Conservation (phyloP, 2,113 vertebrate species). For the Chauna torquata region DNA sequence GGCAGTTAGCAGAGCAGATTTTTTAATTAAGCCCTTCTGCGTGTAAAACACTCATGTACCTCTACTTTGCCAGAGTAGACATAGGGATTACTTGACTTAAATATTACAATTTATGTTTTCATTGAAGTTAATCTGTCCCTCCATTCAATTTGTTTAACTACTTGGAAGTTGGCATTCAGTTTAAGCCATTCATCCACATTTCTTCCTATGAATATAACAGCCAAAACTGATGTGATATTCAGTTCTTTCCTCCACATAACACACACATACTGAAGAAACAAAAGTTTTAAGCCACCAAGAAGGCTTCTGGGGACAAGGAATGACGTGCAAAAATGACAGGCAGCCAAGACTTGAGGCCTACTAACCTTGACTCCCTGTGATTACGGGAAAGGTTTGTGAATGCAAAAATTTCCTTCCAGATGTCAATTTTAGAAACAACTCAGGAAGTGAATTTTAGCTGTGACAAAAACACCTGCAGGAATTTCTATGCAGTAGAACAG, state of each 20-base stretch:
- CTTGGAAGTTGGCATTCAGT: neutral
- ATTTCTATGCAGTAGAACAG: neutral
- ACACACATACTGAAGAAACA: neutral
- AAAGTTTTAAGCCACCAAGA: neutral
- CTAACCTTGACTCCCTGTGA: constrained; percentile 14
- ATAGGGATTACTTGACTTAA: neutral
- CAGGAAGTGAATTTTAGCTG: constrained; percentile 8
- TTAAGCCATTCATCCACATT: neutral
- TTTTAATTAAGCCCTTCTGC: neutral
- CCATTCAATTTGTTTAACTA: neutral
- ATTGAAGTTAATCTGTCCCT: neutral
- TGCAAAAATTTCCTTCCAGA: neutral
- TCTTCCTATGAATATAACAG: neutral
- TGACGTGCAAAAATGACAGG: neutral
- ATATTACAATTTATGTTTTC: neutral
- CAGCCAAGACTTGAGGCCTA: neutral
- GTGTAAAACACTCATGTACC: neutral
- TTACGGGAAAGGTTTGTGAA: neutral
- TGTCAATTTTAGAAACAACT: constrained; percentile 4
- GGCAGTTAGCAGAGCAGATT: neutral
- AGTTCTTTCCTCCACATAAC: neutral
- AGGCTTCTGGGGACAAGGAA: neutral
- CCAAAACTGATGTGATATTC: neutral
- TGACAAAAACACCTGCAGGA: constrained; percentile 25
- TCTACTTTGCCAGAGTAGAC: neutral